phyloP scores from a whole-genome alignment of 92 coral and sea anemone species.

The Epizoanthus stellaris region DNA sequence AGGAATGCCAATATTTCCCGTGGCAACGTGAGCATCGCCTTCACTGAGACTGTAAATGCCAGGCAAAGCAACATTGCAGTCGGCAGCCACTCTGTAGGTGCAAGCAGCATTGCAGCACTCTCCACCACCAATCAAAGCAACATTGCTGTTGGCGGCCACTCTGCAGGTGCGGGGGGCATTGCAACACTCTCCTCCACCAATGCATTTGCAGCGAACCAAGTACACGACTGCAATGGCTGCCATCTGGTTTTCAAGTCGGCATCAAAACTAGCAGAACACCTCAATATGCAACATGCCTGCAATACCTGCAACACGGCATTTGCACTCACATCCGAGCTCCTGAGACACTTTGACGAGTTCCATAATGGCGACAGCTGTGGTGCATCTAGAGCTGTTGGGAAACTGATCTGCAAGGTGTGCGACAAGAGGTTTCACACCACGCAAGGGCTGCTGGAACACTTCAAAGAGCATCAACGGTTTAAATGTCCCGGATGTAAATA shows the following conservation, averaged over 20 bases:
- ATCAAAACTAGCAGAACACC: neutral
- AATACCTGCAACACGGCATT: neutral
- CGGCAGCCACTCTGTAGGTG: too few relatives aligned
- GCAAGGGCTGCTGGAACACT: constrained; percentile 23
- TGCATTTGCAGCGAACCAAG: neutral
- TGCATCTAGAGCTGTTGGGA: neutral
- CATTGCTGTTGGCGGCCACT: neutral
- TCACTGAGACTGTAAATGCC: neutral
- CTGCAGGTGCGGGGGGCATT: neutral
- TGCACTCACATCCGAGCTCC: constrained; percentile 6
- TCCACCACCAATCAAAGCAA: neutral
- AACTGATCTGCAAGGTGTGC: constrained; percentile 38
- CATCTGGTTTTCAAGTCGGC: constrained; percentile 1
- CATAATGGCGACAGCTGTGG: constrained; percentile 9
- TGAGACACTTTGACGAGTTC: constrained; percentile 17
- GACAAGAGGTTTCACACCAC: constrained; percentile 43
- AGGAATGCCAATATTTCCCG: too few relatives aligned
- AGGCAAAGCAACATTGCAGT: neutral
- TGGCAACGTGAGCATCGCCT: too few relatives aligned
- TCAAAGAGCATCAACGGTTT: constrained; percentile 12
- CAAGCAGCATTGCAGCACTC: neutral
- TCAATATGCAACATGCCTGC: constrained; percentile 7
- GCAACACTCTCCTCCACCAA: neutral
- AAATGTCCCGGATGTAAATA: neutral
- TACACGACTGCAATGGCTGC: constrained; percentile 19